Percentiles rank a stretch among this genome's conserved stretches.
These are phyloP conservation scores for Bellardia bayeri DNA, from an alignment of 2,888 invertebrate genomes.

Conservation along the genomic window DNA sequence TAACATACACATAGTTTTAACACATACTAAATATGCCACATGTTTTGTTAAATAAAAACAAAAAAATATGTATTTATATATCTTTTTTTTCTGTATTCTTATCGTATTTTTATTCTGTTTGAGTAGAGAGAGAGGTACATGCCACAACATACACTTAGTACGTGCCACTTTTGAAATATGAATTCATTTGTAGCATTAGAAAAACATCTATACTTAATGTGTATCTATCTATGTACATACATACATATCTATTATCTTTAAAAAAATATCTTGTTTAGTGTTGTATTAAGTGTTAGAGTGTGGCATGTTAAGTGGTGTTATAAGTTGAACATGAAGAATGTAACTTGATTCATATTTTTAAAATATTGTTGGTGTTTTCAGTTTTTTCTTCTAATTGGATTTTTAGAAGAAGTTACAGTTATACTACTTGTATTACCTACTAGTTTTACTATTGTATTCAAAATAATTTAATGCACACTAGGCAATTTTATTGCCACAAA, in stretches of 20 bases:
- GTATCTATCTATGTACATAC: not conserved
- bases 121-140: not conserved
- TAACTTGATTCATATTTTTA: no score
- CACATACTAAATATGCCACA: constrained; percentile 74
- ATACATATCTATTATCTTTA: constrained; percentile 42
- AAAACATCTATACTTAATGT: constrained; percentile 41
- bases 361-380: no score
- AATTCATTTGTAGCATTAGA: constrained; percentile 56
- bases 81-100: constrained; percentile 6
- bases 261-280: constrained; percentile 2
- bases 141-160: constrained; percentile 41
- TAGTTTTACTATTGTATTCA: no score
- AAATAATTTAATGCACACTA: no score
- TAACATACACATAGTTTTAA: constrained; percentile 48
- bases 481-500: no score
- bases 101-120: constrained; percentile 25
- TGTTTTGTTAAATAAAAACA: constrained; percentile 60
- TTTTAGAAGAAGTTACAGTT: no score
- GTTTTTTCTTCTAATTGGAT: no score
- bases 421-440: no score
- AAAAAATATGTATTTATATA: constrained; percentile 18
- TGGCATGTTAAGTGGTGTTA: not conserved
- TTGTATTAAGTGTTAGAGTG: not conserved
- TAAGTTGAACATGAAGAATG: no score
- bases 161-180: constrained; percentile 53